Evolutionary conservation across 2,888 invertebrate genomes (phyloP).

Genomic region (Hypolimnas misippus): DNA sequence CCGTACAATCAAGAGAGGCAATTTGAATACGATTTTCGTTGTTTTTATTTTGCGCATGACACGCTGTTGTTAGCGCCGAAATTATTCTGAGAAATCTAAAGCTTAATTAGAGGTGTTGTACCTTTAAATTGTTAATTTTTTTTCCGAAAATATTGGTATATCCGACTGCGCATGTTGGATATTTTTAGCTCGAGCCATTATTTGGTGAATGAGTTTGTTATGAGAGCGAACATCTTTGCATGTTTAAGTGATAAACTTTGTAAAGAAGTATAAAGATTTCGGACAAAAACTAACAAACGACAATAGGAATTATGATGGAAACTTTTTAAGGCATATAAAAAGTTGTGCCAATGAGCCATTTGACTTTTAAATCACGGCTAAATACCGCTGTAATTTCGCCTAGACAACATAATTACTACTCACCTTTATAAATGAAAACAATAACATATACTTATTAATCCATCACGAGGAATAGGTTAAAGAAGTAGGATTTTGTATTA

Average conservation of each 20-base stretch:
- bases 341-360: background rate
- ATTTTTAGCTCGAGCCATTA: conserved; percentile 45
- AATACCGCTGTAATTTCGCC: background rate
- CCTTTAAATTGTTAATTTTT: conserved; percentile 39
- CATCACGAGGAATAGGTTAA: conserved; percentile 51
- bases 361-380: background rate
- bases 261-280: conserved; percentile 1
- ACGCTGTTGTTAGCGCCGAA: conserved; percentile 52
- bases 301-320: background rate
- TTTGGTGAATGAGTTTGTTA: conserved; percentile 46
- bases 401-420: conserved; percentile 53
- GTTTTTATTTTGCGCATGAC: conserved; percentile 55
- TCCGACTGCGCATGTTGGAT: conserved; percentile 39
- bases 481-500: conserved; percentile 42
- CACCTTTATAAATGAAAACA: conserved; percentile 65
- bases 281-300: background rate
- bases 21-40: conserved; percentile 61
- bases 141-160: conserved; percentile 29
- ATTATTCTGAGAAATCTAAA: conserved; percentile 56
- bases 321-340: background rate
- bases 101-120: conserved; percentile 49
- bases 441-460: conserved; percentile 75
- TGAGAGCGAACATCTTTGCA: conserved; percentile 47
- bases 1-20: conserved; percentile 56
- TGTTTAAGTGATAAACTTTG: conserved; percentile 20